phyloP scores from a whole-genome alignment of 1,140 invertebrate genomes.

The Trichoplusia ni region DNA sequence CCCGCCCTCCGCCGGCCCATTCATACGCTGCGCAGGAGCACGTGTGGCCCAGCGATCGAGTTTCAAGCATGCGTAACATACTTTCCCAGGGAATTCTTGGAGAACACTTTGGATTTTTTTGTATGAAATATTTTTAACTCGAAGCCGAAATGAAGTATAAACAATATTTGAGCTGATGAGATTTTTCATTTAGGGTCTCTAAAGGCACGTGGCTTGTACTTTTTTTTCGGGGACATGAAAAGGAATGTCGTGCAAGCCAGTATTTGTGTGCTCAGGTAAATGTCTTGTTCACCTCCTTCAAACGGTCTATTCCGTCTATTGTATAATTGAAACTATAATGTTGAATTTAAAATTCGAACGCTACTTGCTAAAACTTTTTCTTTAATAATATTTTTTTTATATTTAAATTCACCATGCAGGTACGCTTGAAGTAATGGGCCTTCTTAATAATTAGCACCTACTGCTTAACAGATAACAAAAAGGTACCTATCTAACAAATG shows the following conservation, averaged over 20 bases:
- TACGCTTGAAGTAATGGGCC: too few species aligned
- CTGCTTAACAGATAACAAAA: background rate
- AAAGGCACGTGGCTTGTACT: slow-evolving; percentile 14
- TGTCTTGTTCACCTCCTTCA: slow-evolving; percentile 1
- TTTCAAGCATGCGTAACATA: slow-evolving; percentile 65
- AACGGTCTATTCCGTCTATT: too few species aligned
- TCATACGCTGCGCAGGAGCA: slow-evolving; percentile 67
- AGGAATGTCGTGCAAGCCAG: slow-evolving; percentile 3
- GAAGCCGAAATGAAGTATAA: background rate
- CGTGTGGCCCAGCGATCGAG: slow-evolving; percentile 69
- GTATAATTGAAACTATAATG: too few species aligned
- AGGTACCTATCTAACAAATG: background rate
- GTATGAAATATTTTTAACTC: slow-evolving; percentile 29
- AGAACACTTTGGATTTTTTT: slow-evolving; percentile 30
- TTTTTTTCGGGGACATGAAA: slow-evolving; percentile 3
- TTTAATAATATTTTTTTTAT: too few species aligned
- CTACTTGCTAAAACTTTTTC: too few species aligned
- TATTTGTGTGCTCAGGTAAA: slow-evolving; percentile 15
- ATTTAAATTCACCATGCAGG: too few species aligned
- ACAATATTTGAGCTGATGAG: slow-evolving; percentile 3
- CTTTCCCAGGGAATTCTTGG: slow-evolving; percentile 58
- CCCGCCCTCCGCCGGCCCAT: slow-evolving; percentile 57
- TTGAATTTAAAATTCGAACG: too few species aligned
- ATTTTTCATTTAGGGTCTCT: slow-evolving; percentile 1
- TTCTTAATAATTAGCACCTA: too few species aligned